Base-by-base conservation (phyloP, 2,888 invertebrate genomes). In the Drosophila koepferae region DNA sequence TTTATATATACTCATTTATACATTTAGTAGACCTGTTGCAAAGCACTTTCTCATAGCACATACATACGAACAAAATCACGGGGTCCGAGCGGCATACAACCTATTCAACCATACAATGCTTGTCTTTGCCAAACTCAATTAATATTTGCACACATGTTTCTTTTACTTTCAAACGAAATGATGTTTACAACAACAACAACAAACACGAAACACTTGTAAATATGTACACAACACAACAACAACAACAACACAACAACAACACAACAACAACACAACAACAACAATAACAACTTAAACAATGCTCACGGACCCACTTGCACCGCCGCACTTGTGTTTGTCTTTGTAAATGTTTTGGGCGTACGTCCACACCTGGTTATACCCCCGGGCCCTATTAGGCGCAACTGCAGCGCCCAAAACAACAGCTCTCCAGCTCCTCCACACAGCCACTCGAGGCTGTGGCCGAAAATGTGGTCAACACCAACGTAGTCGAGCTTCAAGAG, bases 121-220 rank as follows among this genome's bases (percentile, higher is more conserved):
- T 83, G 86, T 73, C 76, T 88, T 88, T 78, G 81, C 16, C 60
- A 70, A 71, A 89, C 79, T 72, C 79, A 68, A 86, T 89, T 86
- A 86, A 90, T 86, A 83, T 86, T 89, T 89, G 84, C 79, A 89
- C 86, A 90, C 82, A 74, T 89, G 84, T 86, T 90, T 90, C 90
- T 81, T 86, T 73, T 86, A 86, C 86, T 90, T 86, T 83, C 89
- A 90, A 86, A 89, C 77, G 74, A 80, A 86, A 72, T 68, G 78
- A 69, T 76, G 81, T 66, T 77, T 80, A 89, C 85, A 72, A 60
- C 66, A 77, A 58, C 55, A 70, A 68, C 80, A 58, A 53, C 16
- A 40, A 40, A 74, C 56, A 58, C 74, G 60, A 64, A 65, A 68
- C 66, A 69, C 61, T 71, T 77, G 69, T 71, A 71, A 68, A 72